Conservation (phyloP, 2,888 invertebrate genomes). For the Eristalis pertinax region DNA sequence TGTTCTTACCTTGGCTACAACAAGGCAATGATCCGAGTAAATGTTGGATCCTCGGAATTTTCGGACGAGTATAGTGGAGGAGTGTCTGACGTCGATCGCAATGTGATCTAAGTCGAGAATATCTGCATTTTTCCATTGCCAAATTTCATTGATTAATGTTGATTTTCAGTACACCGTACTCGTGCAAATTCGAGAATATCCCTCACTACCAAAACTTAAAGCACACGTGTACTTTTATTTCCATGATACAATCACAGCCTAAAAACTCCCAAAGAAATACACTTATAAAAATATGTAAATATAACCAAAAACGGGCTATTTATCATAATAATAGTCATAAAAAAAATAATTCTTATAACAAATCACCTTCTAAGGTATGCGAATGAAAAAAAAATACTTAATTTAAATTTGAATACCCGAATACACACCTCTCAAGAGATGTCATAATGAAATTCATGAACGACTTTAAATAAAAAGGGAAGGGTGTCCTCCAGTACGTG, state of each 20-base stretch:
- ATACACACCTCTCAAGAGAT: slow-evolving; percentile 19
- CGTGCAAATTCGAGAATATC: not conserved
- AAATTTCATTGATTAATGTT: not conserved
- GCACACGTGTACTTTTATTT: not conserved
- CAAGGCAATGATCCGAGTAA: too few relatives aligned
- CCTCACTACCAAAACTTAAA: not conserved
- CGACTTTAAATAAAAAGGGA: slow-evolving; percentile 40
- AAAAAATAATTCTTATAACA: slow-evolving; percentile 7
- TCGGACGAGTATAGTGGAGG: too few relatives aligned
- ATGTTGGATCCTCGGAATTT: too few relatives aligned
- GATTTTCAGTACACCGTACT: not conserved
- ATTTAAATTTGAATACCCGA: slow-evolving; percentile 51
- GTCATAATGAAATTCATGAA: slow-evolving; percentile 61
- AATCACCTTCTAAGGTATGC: slow-evolving; percentile 14
- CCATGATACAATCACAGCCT: not conserved
- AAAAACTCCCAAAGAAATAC: not conserved
- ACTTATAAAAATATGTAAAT: not conserved
- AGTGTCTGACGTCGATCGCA: too few relatives aligned
- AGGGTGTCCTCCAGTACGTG: slow-evolving; percentile 2
- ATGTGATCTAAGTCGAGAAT: too few relatives aligned
- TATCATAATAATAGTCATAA: slow-evolving; percentile 23
- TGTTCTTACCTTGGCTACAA: too few relatives aligned
- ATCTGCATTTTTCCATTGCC: not conserved
- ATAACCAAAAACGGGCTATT: not conserved
- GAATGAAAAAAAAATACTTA: slow-evolving; percentile 15